These are phyloP conservation scores for Pollenia griseotomentosa DNA, from an alignment of 2,888 invertebrate genomes.

Conservation along the genomic window DNA sequence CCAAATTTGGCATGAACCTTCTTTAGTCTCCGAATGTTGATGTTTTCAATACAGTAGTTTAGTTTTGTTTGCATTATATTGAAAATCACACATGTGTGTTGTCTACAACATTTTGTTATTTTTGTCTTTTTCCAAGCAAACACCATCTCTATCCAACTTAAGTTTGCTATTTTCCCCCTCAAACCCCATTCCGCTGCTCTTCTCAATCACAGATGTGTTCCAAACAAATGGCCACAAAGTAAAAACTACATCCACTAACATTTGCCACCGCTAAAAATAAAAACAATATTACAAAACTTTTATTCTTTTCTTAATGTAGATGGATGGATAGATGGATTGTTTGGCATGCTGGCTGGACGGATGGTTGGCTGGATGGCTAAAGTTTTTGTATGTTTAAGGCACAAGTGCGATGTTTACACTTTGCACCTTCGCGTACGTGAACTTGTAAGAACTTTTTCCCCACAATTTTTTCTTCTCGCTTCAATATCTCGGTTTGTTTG, in stretches of 20 bases:
- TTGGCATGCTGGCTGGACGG: conserved; percentile 7
- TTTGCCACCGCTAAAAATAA: conserved; percentile 24
- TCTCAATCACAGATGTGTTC: neutral
- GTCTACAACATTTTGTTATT: conserved; percentile 1
- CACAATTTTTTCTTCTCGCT: conserved; percentile 26
- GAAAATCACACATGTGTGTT: conserved; percentile 56
- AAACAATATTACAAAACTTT: conserved; percentile 51
- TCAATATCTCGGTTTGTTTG: conserved; percentile 40
- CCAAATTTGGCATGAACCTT: conserved; percentile 3
- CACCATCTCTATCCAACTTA: neutral
- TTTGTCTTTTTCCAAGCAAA: conserved; percentile 21
- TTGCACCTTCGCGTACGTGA: conserved; percentile 73
- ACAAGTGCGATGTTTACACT: conserved; percentile 73
- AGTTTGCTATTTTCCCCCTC: conserved; percentile 18
- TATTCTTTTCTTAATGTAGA: neutral
- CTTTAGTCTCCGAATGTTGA: neutral
- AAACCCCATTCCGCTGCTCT: conserved; percentile 2
- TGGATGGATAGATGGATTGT: conserved; percentile 25
- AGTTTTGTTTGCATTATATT: conserved; percentile 49
- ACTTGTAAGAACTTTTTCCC: conserved; percentile 61
- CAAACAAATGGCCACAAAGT: conserved; percentile 38
- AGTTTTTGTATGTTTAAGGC: conserved; percentile 54
- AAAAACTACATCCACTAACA: conserved; percentile 14
- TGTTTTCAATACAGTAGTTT: conserved; percentile 37
- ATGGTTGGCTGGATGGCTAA: conserved; percentile 40